A percentile compares a stretch with the other conserved stretches of the same genome.
Conservation (phyloP, 2,113 vertebrate species). For the Toxotes chatareus region DNA sequence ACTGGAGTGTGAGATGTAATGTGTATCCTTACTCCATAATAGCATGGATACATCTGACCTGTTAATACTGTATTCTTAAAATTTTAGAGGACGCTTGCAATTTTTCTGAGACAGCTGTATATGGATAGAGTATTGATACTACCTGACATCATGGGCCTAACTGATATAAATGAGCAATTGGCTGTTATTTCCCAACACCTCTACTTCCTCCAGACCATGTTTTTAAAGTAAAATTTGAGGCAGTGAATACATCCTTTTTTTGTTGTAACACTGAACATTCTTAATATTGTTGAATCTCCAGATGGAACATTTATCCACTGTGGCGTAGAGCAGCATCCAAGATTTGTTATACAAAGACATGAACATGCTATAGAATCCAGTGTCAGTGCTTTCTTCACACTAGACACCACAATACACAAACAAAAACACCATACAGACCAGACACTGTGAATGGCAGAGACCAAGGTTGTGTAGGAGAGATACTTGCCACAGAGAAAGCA, state of each 20-base stretch:
- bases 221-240: too few species aligned
- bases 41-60: too few species aligned
- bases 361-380: constrained; percentile 11
- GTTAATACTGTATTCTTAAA: not conserved
- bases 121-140: too few species aligned
- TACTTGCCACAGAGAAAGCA: constrained; percentile 14
- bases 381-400: constrained; percentile 25
- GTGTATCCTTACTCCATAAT: too few species aligned
- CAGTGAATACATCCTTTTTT: not conserved
- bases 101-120: too few species aligned
- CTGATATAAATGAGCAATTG: not conserved
- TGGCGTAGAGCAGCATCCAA: constrained; percentile 19
- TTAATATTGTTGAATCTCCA: not conserved
- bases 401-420: constrained; percentile 1
- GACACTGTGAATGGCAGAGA: not conserved
- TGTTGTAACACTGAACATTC: not conserved
- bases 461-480: not conserved
- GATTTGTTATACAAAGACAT: constrained; percentile 38
- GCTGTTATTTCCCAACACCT: not conserved
- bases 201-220: too few species aligned
- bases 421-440: constrained; percentile 1
- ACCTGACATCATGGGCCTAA: not conserved
- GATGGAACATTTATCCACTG: not conserved
- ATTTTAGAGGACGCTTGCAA: not conserved
- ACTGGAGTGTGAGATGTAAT: too few species aligned